phyloP scores from a whole-genome alignment of 2,888 invertebrate species.

The Argynnis bischoffii region DNA sequence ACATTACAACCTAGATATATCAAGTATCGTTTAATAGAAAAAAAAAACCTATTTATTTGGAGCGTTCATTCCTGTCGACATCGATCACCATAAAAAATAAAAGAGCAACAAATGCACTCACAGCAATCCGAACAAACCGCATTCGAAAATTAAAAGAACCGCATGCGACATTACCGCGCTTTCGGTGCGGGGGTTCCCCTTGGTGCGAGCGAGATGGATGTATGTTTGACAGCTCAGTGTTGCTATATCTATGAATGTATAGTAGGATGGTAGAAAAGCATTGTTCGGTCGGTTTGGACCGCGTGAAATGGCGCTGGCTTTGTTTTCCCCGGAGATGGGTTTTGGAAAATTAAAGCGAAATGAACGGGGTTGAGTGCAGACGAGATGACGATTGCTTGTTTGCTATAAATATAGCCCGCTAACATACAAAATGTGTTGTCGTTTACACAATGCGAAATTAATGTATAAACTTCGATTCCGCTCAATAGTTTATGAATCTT shows the following conservation, averaged over 20 bases:
- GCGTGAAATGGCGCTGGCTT: conserved; percentile 76
- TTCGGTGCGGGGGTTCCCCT: conserved; percentile 52
- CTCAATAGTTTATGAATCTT: conserved; percentile 31
- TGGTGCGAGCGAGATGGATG: conserved; percentile 57
- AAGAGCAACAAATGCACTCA: conserved; percentile 47
- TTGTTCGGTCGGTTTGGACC: conserved; percentile 78
- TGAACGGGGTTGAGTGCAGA: conserved; percentile 65
- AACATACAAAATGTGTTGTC: conserved; percentile 44
- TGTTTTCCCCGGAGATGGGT: conserved; percentile 73
- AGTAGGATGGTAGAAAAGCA: conserved; percentile 63
- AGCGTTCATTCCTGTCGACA: conserved; percentile 43
- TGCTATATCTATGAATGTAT: conserved; percentile 21
- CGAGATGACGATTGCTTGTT: conserved; percentile 75
- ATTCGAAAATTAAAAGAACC: conserved; percentile 78
- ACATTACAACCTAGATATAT: conserved; percentile 30
- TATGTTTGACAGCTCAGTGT: conserved; percentile 57
- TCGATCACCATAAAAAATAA: conserved; percentile 54
- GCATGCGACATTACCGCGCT: conserved; percentile 65
- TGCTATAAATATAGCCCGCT: conserved; percentile 53
- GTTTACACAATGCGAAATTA: conserved; percentile 35
- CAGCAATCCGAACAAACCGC: conserved; percentile 72
- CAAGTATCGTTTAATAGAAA: conserved; percentile 31
- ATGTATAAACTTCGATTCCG: conserved; percentile 36
- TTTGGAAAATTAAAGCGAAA: conserved; percentile 77
- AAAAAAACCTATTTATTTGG: conserved; percentile 39